phyloP scores from a whole-genome alignment of 1,140 invertebrate genomes.

The Halictus rubicundus region DNA sequence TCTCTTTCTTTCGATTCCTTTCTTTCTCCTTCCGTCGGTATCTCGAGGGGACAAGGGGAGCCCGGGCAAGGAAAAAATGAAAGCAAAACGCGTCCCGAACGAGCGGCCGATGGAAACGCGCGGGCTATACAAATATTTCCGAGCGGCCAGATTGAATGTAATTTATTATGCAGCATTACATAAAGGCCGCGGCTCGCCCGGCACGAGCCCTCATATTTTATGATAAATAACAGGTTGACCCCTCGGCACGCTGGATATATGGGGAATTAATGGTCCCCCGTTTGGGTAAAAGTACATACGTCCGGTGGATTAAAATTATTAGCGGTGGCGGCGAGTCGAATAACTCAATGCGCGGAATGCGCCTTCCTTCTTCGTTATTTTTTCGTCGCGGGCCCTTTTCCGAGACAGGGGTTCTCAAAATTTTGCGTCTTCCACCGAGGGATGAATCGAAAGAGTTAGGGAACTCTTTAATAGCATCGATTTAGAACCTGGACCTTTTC shows the following conservation, averaged over 20 bases:
- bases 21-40: no score
- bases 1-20: no score
- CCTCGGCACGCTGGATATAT: slow-evolving; percentile 67
- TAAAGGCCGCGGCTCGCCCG: slow-evolving; percentile 63
- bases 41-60: background rate
- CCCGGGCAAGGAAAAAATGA: background rate
- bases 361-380: background rate
- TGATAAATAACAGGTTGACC: slow-evolving; percentile 73
- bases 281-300: slow-evolving; percentile 65
- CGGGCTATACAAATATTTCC: slow-evolving; percentile 58
- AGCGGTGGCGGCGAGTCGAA: slow-evolving; percentile 57
- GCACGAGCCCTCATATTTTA: slow-evolving; percentile 69
- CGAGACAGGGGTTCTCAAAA: slow-evolving; percentile 50
- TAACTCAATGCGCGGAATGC: slow-evolving; percentile 66
- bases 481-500: no score
- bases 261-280: slow-evolving; percentile 66
- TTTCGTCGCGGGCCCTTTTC: slow-evolving; percentile 2
- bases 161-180: slow-evolving; percentile 70
- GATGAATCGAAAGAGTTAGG: no score
- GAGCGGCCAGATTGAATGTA: slow-evolving; percentile 66
- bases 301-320: slow-evolving; percentile 68
- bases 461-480: no score
- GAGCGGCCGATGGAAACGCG: slow-evolving; percentile 41
- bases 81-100: slow-evolving; percentile 6
- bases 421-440: background rate